Base-by-base conservation (phyloP, 2,113 vertebrate genomes). In the Etia nguti region DNA sequence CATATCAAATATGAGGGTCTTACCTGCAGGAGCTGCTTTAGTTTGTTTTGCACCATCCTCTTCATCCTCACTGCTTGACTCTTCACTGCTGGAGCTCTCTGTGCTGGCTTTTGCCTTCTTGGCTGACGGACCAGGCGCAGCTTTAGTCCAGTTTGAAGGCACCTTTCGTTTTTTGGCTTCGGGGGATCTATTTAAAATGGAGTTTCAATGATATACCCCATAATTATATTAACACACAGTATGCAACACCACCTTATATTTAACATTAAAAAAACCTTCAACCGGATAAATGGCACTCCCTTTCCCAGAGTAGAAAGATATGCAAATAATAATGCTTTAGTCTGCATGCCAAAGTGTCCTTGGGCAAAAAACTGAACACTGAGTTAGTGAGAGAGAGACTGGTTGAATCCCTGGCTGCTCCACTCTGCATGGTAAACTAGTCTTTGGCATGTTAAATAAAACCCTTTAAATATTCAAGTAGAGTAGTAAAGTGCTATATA, bases 61-160 rank as follows among this genome's bases (percentile, higher is more conserved):
- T 31, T 96, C 96, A 12, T 96, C 96, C 7, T 96, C 96, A 6
- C 93, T 95, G 93, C 95, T 96, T 0, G 95, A 95, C 6, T 96
- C 95, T 8, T 95, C 96, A 10, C 95, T 95, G 89, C 95, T 96
- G 50, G 96, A 97, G 60, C 91, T 95, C 79, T 94, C 87, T n/a
- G 50, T 52, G 2, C 68, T 89, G 79, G 86, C n/a, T 93, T 96
- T 97, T 11, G 95, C 88, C 59, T 96, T 97, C 87, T 97, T 97
- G 22, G 96, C 94, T n/a, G 92, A 87, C 0, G 96, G 96, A 11
- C 95, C 93, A 1, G 90, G 93, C 7, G 46, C 4, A 7, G 55
- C 85, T n/a, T 62, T 75, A 29, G 73, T 70, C 38, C 91, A 88
- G n/a, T 79, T 92, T 6, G 77, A 3, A 18, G 84, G 22, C 1